Base-by-base conservation (phyloP, 1,140 invertebrate species). In the Phthorimaea operculella region DNA sequence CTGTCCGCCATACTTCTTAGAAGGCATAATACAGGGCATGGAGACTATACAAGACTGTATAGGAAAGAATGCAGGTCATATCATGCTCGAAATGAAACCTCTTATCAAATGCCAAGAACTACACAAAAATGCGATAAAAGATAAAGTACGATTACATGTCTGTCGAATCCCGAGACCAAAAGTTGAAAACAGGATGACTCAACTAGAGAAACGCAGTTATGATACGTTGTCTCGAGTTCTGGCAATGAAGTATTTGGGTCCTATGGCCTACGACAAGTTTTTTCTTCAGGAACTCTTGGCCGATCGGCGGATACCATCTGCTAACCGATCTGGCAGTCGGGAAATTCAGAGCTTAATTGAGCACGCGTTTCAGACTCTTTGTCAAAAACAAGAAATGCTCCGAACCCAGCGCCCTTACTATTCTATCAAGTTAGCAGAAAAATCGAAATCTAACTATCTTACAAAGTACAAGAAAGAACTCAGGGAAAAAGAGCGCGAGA, bases 341-440 rank as follows among this genome's bases (percentile, higher is more conserved):
- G 5, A 47, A 16, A 15, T 47, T 9, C 7, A 47, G 16, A 16
- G 8, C 44, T 16, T 47, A 16, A 9, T 15, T 9, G 3, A 16
- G 8, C 11, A 63, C 57, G 71, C 68, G 8, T 77, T 60, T 53
- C 74, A 77, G 57, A 71, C 62, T 1, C 59, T 77, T 15, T 59
- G 51, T 12, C 65, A 74, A 48, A 72, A 68, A 57, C 59, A 79
- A 58, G 76, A 79, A 61, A 47, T 78, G 33, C 53, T 82, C 14
- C 57, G 75, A 33, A 63, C 72, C 0, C 57, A 77, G 45, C 58
- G 69, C 59, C 79, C 79, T 0, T 82, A 77, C 61, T 82, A 79
- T 53, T 73, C 64, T 33, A 74, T 79, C 4, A 81, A 82, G 61
- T 76, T 71, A 49, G 70, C 74, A 57, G 73, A 82, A 57, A 67